These are phyloP conservation scores for Rhimphoctona megacephalus DNA, from an alignment of 2,888 invertebrate species.

Conservation along the genomic window DNA sequence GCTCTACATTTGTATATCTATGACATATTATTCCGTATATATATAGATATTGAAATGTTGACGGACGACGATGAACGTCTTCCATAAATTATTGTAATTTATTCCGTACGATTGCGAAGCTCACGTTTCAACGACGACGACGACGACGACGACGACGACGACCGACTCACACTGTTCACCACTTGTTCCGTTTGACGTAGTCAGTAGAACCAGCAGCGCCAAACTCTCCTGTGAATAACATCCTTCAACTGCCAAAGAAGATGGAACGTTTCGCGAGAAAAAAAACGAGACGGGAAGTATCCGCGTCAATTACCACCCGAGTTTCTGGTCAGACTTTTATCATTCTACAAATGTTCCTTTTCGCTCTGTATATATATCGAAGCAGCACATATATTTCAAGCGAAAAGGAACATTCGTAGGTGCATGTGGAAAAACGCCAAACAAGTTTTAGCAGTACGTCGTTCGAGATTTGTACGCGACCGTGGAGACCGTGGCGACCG, in stretches of 20 bases:
- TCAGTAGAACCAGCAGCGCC: neutral
- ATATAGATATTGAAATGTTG: constrained; percentile 46
- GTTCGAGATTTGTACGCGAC: constrained; percentile 26
- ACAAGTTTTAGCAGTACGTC: constrained; percentile 26
- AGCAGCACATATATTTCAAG: neutral
- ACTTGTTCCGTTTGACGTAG: neutral
- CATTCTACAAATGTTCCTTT: constrained; percentile 5
- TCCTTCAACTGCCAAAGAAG: constrained; percentile 3
- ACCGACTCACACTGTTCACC: neutral
- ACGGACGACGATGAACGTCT: constrained; percentile 28
- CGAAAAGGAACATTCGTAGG: neutral
- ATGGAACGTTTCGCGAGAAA: constrained; percentile 21
- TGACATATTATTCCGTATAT: neutral
- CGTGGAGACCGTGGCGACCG: too few relatives aligned
- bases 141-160: neutral
- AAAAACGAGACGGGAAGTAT: constrained; percentile 29
- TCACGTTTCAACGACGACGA: neutral
- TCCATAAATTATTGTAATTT: constrained; percentile 64
- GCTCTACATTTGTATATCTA: neutral
- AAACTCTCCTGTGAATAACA: neutral
- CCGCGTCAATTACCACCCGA: constrained; percentile 41
- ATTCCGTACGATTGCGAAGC: constrained; percentile 50
- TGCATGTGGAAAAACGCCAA: constrained; percentile 39
- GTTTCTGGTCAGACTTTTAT: constrained; percentile 43
- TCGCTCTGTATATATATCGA: neutral